Evolutionary conservation across 2,113 vertebrate genomes (phyloP).

Genomic region (Irena cyanogastra): DNA sequence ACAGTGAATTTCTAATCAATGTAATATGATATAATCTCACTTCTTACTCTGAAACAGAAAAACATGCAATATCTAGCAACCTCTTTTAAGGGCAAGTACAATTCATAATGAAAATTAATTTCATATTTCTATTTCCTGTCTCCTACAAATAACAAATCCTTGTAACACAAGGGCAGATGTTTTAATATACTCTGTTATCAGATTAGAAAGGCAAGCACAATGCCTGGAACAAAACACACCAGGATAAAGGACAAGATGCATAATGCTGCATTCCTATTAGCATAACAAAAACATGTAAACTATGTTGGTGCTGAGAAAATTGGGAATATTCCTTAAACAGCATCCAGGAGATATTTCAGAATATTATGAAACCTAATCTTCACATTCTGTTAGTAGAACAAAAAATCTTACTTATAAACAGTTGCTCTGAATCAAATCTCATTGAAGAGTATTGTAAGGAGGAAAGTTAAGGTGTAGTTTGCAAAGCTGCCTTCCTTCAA

Average conservation of each 20-base stretch:
- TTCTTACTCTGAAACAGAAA: constrained; percentile 31
- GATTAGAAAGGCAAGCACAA: constrained; percentile 27
- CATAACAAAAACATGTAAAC: constrained; percentile 18
- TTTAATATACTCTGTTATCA: constrained; percentile 43
- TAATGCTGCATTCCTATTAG: not conserved
- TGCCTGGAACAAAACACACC: not conserved
- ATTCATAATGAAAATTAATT: constrained; percentile 58
- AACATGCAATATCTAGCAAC: constrained; percentile 41
- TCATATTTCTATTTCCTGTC: constrained; percentile 32
- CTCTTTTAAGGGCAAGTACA: constrained; percentile 36
- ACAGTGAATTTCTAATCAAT: constrained; percentile 55
- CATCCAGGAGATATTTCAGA: not conserved
- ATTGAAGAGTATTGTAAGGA: not conserved
- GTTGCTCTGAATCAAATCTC: not conserved
- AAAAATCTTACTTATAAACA: not conserved
- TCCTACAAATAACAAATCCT: constrained; percentile 53
- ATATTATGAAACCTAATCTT: not conserved
- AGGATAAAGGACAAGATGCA: not conserved
- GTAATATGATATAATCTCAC: constrained; percentile 51
- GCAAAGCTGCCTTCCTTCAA: not conserved
- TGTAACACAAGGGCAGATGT: constrained; percentile 47
- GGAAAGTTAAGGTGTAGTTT: not conserved
- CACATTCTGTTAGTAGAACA: not conserved
- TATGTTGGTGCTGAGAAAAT: not conserved
- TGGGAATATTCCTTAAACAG: not conserved